Evolutionary conservation across 1,140 invertebrate species (phyloP), one percentile per base, ranked within the genome.

Genomic region (Anadara kagoshimensis): DNA sequence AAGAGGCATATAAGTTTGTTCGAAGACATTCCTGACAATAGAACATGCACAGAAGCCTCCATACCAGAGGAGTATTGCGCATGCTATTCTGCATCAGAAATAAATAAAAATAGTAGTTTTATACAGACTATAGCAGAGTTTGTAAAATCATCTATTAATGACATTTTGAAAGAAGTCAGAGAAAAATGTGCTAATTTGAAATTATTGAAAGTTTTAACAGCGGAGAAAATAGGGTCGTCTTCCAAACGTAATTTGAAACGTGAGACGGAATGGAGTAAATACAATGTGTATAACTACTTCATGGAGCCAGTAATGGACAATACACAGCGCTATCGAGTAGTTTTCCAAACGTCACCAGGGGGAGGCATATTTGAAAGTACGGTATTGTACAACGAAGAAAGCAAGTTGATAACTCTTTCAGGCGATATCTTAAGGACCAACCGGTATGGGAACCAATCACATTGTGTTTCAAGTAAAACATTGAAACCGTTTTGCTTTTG

Each of bases 401-500:
- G 61, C 8, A 26, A 59, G 10, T 24, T 14, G 7, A 22, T 69
- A 20, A 47, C 5, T 3, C 16, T 69, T 16, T 22, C 61, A 53
- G 67, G 67, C 43, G 44, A 69, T 11, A 47, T 69, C 16, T 61
- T 56, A 12, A 49, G 67, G 61, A 69, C 67, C 14, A 69, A 69
- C 36, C 45, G 58, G 8, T 69, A 69, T 24, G 56, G 56, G 5
- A 69, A 69, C 57, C 67, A 69, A 43, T 69, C 67, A 49, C 67
- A 69, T 43, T 69, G 67, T 53, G 36, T 69, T 4, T 49, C 61
- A 20, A 29, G n/a, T 58, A 74, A 75, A n/a, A 68, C 58, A 11
- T 75, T 87, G 11, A 81, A 83, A 68, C 84, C 83, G 54, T 85
- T 81, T 59, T 89, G 88, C 71, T 84, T 78, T 26, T 80, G 79